Evolutionary conservation across 2,888 invertebrate species (phyloP), one percentile per base, ranked within the genome.

Genomic region (Polyommatus iphigenia): DNA sequence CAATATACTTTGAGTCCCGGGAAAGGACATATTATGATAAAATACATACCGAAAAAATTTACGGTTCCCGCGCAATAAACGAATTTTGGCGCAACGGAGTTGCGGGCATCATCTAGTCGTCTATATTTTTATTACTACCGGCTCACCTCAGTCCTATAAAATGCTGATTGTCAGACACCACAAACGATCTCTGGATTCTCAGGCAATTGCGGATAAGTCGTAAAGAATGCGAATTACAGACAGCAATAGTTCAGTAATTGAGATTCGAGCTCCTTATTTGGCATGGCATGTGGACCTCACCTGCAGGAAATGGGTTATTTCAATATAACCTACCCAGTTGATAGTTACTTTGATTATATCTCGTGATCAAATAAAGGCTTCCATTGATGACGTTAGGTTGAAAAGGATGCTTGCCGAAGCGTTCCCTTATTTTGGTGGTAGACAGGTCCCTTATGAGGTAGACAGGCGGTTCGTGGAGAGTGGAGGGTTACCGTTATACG

Each of bases 221-320:
- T 67, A 67, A 29, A 67, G 67, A 32, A 67, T 67, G 67, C 32
- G 67, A 67, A 29, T 67, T 67, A 18, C 67, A 29, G 29, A 67
- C 32, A 15, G 29, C 13, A 67, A 67, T 29, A 67, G 29, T 67
- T 18, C 67, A 67, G 67, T 67, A 67, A 67, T 32, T 67, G 67
- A 29, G 29, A 67, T 32, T 67, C 29, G 29, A 29, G 15, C 67
- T 67, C 67, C 67, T 67, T 67, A 67, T 67, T 7, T 7, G 32
- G 29, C 15, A 67, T 15, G 67, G 67, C 15, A 67, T 67, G 67
- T 67, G 67, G 67, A 67, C 67, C 62, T 24, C 24, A 29, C 24
- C 62, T 67, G 29, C 67, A 15, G 67, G 67, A 67, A 10, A 15
- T 67, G 29, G 67, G 29, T 67, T 67, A 32, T 67, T 32, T 29